Percentiles rank a stretch among this genome's conserved stretches.
Evolutionary conservation across 2,113 vertebrate species (phyloP).

Genomic region (Nestor notabilis): DNA sequence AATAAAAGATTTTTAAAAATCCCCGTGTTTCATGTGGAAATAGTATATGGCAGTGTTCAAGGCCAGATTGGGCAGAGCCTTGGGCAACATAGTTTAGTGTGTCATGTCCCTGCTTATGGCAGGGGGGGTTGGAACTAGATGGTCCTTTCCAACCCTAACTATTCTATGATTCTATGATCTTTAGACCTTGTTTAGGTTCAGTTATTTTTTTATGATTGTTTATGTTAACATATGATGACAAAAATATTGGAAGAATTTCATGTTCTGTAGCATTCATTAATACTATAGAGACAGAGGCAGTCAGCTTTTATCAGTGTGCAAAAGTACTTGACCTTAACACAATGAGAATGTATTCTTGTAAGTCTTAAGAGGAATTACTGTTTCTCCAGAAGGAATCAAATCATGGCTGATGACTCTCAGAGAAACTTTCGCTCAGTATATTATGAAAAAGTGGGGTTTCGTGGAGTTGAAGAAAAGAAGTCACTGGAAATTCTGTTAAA

Average conservation of each 20-base stretch:
- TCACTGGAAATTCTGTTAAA: constrained; percentile 95
- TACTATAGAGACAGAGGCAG: not conserved
- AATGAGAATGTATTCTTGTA: not conserved
- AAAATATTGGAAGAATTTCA: not conserved
- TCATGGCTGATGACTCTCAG: constrained; percentile 94
- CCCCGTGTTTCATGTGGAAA: not conserved
- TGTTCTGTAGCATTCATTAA: not conserved
- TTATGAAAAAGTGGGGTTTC: constrained; percentile 97
- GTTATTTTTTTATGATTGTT: not conserved
- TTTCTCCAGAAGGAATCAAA: constrained; percentile 23
- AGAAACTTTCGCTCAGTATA: constrained; percentile 97
- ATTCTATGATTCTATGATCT: too few relatives aligned
- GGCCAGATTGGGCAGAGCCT: too few relatives aligned
- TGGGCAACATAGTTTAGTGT: too few relatives aligned
- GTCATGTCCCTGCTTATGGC: too few relatives aligned
- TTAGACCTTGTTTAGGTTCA: not conserved
- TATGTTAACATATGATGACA: not conserved
- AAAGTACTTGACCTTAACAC: not conserved
- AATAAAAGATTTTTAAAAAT: not conserved
- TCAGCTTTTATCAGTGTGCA: not conserved
- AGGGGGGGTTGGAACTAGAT: too few relatives aligned
- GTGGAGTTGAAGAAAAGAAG: constrained; percentile 98
- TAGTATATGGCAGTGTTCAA: not conserved
- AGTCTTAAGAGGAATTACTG: not conserved
- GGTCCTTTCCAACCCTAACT: too few relatives aligned